Percentiles rank a stretch among this genome's conserved stretches.
Conservation (phyloP, 1,140 invertebrate species). For the Neocloeon triangulifer region DNA sequence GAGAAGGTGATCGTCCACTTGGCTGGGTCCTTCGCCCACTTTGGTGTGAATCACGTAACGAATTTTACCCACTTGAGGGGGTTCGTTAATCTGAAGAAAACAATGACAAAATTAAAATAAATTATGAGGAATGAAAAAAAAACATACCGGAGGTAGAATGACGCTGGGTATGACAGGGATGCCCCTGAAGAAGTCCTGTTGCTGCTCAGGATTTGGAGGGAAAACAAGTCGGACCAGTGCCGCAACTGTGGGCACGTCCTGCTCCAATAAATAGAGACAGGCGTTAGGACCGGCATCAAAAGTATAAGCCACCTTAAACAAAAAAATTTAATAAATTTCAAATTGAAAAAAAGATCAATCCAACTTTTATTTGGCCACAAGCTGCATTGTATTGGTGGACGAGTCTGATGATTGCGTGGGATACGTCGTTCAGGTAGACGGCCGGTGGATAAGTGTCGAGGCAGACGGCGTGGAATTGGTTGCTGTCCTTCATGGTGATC, state of each 20-base stretch:
- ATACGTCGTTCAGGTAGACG: conserved; percentile 76
- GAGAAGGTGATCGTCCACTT: conserved; percentile 29
- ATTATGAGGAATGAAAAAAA: conserved; percentile 2
- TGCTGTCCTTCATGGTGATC: conserved; percentile 93
- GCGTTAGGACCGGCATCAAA: conserved; percentile 97
- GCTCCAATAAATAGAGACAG: conserved; percentile 65
- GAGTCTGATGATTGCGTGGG: conserved; percentile 52
- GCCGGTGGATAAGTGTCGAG: conserved; percentile 88
- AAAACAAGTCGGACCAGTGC: conserved; percentile 44
- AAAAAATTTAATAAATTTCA: conserved; percentile 2
- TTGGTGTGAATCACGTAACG: conserved; percentile 71
- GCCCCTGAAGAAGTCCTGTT: conserved; percentile 34
- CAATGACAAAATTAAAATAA: background rate
- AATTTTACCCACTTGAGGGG: conserved; percentile 27
- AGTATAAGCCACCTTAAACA: conserved; percentile 69
- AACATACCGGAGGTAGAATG: background rate
- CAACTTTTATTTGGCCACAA: conserved; percentile 32
- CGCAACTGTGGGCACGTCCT: conserved; percentile 43
- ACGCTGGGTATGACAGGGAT: conserved; percentile 14
- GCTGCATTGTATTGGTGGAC: conserved; percentile 62
- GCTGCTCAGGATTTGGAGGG: conserved; percentile 22
- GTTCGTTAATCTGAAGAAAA: conserved; percentile 17
- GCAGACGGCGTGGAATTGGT: conserved; percentile 90
- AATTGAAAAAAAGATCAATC: too few species aligned
- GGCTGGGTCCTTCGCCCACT: conserved; percentile 41